phyloP scores from a whole-genome alignment of 2,113 vertebrate species.

The Syrrhaptes paradoxus region DNA sequence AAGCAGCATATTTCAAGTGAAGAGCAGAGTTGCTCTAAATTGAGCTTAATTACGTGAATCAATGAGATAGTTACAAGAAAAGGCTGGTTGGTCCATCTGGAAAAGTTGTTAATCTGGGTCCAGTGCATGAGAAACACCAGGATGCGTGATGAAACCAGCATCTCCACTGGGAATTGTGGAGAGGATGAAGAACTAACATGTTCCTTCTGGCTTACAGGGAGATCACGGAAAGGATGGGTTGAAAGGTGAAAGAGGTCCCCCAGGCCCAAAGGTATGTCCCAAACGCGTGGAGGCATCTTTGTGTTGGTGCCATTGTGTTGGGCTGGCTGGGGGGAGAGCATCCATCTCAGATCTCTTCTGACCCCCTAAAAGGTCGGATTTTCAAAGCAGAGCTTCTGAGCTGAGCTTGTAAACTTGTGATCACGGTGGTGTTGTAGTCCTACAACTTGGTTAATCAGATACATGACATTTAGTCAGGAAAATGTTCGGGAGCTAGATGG shows the following conservation, averaged over 20 bases:
- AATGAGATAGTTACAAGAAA: background rate
- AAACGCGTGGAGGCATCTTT: background rate
- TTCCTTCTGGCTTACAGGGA: conserved; percentile 56
- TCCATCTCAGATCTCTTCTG: background rate
- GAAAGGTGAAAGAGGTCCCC: conserved; percentile 70
- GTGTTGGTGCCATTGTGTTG: background rate
- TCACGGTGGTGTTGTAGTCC: fast-evolving
- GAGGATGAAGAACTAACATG: background rate
- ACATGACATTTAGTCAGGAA: background rate
- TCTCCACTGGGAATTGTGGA: background rate
- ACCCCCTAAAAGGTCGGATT: background rate
- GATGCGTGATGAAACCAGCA: background rate
- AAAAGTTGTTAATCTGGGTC: background rate
- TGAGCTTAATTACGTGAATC: background rate
- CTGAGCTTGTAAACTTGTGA: background rate
- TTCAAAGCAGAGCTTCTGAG: background rate
- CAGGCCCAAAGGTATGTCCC: conserved; percentile 79
- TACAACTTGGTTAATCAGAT: background rate
- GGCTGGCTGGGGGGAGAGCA: background rate
- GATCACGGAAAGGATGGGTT: conserved; percentile 71
- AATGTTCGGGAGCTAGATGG: fast-evolving
- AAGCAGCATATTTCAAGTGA: background rate
- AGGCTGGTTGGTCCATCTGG: background rate
- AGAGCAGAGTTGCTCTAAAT: background rate
- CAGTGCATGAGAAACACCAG: fast-evolving